Evolutionary conservation across 2,113 vertebrate species (phyloP).

Genomic region (Ceyx melanurus): DNA sequence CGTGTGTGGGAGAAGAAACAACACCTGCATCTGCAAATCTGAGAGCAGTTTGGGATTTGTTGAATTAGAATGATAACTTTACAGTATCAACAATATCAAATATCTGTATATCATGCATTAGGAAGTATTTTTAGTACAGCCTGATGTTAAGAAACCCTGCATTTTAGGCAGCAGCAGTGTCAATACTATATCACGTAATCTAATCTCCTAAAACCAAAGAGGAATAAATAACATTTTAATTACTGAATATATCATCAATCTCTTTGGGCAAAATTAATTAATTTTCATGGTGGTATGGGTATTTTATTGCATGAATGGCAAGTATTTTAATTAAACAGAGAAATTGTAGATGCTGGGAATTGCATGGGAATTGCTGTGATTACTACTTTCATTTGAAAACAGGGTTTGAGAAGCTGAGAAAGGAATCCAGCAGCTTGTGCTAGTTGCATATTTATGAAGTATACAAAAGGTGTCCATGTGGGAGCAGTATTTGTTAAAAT

Average conservation of each 20-base stretch:
- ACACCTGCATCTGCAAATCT: not conserved
- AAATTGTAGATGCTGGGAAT: conserved; percentile 71
- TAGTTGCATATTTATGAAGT: not conserved
- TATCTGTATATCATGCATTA: not conserved
- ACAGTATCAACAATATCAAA: not conserved
- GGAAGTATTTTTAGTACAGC: not conserved
- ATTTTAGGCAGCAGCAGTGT: not conserved
- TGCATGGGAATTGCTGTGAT: not conserved
- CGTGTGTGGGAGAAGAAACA: not conserved
- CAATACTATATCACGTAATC: not conserved
- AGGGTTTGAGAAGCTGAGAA: not conserved
- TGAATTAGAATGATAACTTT: not conserved
- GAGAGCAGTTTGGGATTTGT: not conserved
- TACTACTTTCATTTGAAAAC: not conserved
- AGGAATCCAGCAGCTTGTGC: not conserved
- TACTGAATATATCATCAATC: conserved; percentile 67
- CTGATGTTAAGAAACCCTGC: not conserved
- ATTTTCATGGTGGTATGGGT: conserved; percentile 70
- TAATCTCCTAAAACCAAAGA: conserved; percentile 41
- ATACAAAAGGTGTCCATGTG: not conserved
- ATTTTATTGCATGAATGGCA: conserved; percentile 53
- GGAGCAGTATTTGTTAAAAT: not conserved
- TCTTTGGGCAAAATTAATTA: conserved; percentile 72
- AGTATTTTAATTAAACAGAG: conserved; percentile 80
- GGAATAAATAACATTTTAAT: conserved; percentile 52